Evolutionary conservation across 2,113 vertebrate species (phyloP).

Genomic region (Cavia porcellus): DNA sequence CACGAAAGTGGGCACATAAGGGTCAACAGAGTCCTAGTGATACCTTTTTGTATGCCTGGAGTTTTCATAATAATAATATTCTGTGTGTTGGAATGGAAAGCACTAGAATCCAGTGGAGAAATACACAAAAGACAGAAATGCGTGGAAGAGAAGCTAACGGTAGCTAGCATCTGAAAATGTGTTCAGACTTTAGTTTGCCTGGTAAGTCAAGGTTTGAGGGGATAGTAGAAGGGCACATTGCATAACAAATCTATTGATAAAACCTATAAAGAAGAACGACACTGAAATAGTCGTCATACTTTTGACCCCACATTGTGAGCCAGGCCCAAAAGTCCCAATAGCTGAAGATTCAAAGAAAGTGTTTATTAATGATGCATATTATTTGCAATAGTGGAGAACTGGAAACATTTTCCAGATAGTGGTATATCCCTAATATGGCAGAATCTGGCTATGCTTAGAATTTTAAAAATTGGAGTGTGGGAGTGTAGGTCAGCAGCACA

Average conservation of each 20-base stretch:
- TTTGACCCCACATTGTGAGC: neutral
- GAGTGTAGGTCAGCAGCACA: too few relatives aligned
- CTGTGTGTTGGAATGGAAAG: neutral
- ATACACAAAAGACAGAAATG: neutral
- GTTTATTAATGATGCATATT: neutral
- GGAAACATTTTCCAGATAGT: neutral
- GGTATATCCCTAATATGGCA: neutral
- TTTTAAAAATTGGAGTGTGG: neutral
- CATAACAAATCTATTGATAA: neutral
- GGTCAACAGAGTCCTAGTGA: neutral
- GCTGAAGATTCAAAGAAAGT: neutral
- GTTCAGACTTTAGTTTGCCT: neutral
- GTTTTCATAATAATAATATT: neutral
- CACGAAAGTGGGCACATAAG: neutral
- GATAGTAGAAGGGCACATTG: neutral
- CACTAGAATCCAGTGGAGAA: neutral
- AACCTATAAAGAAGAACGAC: neutral
- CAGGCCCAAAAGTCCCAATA: neutral
- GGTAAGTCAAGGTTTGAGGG: neutral
- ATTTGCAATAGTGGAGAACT: neutral
- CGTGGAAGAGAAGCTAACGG: neutral
- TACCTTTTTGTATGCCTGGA: neutral
- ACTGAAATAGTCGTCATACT: neutral
- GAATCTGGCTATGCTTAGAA: neutral
- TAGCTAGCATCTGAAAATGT: neutral